Conservation (phyloP, 2,888 invertebrate species). For the Acrocyrtus sp. region DNA sequence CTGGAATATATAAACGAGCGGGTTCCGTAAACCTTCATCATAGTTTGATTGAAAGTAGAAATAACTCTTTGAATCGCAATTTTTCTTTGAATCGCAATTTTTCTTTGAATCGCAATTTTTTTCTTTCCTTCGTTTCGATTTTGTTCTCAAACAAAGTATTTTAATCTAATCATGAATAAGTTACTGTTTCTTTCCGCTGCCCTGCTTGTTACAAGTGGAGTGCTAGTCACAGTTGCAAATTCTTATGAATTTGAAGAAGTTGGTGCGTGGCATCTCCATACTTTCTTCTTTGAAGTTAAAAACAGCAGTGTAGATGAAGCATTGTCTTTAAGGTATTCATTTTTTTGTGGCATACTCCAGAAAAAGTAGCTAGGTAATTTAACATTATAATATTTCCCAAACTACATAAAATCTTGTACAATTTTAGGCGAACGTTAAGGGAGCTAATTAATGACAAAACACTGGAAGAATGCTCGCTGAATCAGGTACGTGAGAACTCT, state of each 20-base stretch:
- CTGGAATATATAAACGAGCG: too few relatives aligned
- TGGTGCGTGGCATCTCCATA: conserved; percentile 48
- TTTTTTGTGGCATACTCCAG: neutral
- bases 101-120: too few relatives aligned
- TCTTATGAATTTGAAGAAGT: conserved; percentile 27
- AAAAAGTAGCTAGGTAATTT: neutral
- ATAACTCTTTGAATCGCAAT: too few relatives aligned
- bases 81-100: too few relatives aligned
- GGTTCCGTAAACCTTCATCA: too few relatives aligned
- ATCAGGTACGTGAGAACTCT: conserved; percentile 32
- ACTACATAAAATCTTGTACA: neutral
- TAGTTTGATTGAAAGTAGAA: too few relatives aligned
- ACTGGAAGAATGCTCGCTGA: conserved; percentile 38
- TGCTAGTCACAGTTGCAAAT: neutral
- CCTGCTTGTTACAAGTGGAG: neutral
- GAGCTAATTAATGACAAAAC: conserved; percentile 29
- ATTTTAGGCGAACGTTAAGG: conserved; percentile 18
- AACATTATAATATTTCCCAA: neutral
- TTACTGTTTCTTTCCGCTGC: neutral
- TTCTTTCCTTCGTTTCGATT: too few relatives aligned
- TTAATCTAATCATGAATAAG: neutral
- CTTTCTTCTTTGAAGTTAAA: conserved; percentile 44
- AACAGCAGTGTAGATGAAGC: conserved; percentile 32
- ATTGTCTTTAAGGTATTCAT: conserved; percentile 18
- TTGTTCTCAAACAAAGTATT: too few relatives aligned